Conservation (phyloP, 30 jellyfish, hydroid and myxozoan species). For the Cassiopea andromeda region DNA sequence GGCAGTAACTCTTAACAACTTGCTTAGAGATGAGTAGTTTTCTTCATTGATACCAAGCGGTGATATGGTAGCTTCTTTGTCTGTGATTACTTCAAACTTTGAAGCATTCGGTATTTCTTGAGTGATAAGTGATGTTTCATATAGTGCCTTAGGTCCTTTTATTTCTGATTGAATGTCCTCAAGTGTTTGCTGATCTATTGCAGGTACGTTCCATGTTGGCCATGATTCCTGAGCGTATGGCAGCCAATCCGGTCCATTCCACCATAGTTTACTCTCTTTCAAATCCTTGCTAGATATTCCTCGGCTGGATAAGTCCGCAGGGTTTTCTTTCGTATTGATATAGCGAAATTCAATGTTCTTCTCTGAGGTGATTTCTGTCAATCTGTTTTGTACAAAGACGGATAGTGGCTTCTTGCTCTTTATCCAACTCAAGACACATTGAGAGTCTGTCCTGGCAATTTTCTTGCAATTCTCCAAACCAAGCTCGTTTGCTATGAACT, state of each 20-base stretch:
- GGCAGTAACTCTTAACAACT: constrained; percentile 43
- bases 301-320: constrained; percentile 38
- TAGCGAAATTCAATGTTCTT: constrained; percentile 18
- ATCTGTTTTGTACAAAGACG: constrained; percentile 29
- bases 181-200: constrained; percentile 3
- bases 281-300: neutral
- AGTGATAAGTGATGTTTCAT: constrained; percentile 8
- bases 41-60: constrained; percentile 34
- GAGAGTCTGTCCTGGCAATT: constrained; percentile 36
- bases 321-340: constrained; percentile 19
- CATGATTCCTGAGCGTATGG: constrained; percentile 19
- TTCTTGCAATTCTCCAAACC: neutral
- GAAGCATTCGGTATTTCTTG: neutral
- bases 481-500: constrained; percentile 8
- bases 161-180: constrained; percentile 20
- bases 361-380: constrained; percentile 25
- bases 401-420: constrained; percentile 24
- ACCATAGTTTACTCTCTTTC: constrained; percentile 33
- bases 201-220: constrained; percentile 44
- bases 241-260: constrained; percentile 60
- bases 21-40: constrained; percentile 9
- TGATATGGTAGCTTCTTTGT: neutral
- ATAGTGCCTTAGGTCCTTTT: constrained; percentile 18
- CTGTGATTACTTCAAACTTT: neutral
- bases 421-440: constrained; percentile 33